Evolutionary conservation across 1,140 invertebrate genomes (phyloP), one percentile per base, ranked within the genome.

Genomic region (Neuroterus valhalla): DNA sequence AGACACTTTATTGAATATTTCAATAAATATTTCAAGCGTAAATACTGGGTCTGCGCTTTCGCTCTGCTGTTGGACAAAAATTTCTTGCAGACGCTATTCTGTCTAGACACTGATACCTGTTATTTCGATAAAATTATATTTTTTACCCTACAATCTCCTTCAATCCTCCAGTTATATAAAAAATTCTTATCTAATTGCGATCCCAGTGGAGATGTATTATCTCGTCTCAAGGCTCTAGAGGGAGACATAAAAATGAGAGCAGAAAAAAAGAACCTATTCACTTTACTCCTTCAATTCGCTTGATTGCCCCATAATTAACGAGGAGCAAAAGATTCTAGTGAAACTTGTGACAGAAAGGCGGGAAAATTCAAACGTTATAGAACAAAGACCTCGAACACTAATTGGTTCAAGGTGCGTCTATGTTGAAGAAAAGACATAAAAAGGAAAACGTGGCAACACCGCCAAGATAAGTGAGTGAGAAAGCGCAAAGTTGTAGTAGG

Each of bases 361-460:
- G 23, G 26, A 62, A 62, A 62, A 62, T 62, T 31, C 55, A 62
- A 62, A 62, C 23, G 23, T 26, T 17, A 8, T n/a, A 38, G 55
- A 31, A 62, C 23, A 62, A 62, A 62, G 31, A 26, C 55, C n/a
- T 26, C 26, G 23, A n/a, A 26, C 23, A 62, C 26, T 62, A 62
- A 62, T 62, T 62, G 55, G 26, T 14, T 62, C 6, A 4, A 62
- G 55, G 31, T 62, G 55, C 55, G 55, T 62, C 55, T 38, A 23
- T 26, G 8, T 31, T 14, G n/a, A n/a, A 26, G 23, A 23, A 62
- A 23, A 5, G 21, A 62, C 55, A 62, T 62, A 62, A 62, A 62
- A 62, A 62, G 55, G 55, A 70, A 77, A 75, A 82, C 69, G 55
- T 72, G 81, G 81, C 81, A 82, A 82, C 79, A 73, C 52, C 71